A percentile compares a stretch with the other conserved stretches of the same genome.
phyloP scores from a whole-genome alignment of 2,888 invertebrate species.

The Tiliacea aurago region DNA sequence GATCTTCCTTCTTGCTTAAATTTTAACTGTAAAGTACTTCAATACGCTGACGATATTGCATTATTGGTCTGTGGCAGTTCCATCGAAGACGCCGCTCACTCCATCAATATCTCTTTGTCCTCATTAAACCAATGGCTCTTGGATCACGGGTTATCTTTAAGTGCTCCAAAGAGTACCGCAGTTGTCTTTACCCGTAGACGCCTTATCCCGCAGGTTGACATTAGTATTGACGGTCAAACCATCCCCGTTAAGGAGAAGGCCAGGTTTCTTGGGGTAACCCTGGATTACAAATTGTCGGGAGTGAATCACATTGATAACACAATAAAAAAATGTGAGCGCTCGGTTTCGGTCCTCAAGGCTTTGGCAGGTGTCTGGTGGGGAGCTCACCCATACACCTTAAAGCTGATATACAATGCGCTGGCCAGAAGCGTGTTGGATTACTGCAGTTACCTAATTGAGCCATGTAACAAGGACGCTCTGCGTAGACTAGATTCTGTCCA shows the following conservation, averaged over 20 bases:
- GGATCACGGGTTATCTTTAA: background rate
- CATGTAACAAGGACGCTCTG: background rate
- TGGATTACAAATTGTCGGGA: background rate
- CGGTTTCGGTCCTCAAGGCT: background rate
- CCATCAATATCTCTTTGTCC: background rate
- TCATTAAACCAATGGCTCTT: background rate
- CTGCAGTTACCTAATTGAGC: background rate
- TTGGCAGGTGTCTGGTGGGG: too few species aligned
- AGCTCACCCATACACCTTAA: background rate
- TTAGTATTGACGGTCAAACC: background rate
- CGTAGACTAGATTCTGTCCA: background rate
- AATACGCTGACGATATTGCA: background rate
- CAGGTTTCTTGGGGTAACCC: background rate
- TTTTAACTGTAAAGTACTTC: background rate
- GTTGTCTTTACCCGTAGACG: background rate
- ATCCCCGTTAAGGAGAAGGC: background rate
- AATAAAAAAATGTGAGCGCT: background rate
- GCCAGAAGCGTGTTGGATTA: background rate
- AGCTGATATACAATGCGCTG: background rate
- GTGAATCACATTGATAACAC: background rate
- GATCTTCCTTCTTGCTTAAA: background rate
- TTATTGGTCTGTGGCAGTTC: background rate
- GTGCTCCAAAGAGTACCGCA: background rate
- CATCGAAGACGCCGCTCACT: background rate
- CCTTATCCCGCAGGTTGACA: background rate